Conservation (phyloP, 30 jellyfish, hydroid and myxozoan genomes). For the Chrysaora quinquecirrha region DNA sequence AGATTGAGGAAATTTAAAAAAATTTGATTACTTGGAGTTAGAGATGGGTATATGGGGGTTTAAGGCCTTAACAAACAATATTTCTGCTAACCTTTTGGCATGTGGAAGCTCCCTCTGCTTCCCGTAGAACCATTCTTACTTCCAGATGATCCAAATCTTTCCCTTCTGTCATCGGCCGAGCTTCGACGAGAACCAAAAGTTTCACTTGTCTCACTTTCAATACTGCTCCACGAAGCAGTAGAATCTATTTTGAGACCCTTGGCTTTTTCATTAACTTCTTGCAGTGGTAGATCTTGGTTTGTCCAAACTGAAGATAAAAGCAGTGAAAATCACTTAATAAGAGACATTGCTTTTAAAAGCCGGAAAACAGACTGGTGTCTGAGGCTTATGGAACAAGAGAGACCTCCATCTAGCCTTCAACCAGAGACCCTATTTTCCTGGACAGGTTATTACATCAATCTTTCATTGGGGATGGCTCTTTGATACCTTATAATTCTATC, state of each 20-base stretch:
- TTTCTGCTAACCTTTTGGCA: too few relatives aligned
- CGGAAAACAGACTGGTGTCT: neutral
- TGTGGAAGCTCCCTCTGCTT: neutral
- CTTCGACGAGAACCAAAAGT: neutral
- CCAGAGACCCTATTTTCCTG: neutral
- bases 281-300: neutral
- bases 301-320: too few relatives aligned
- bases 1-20: too few relatives aligned
- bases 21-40: too few relatives aligned
- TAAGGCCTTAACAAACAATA: too few relatives aligned
- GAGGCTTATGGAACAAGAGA: neutral
- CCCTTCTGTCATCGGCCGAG: neutral
- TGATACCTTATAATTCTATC: neutral
- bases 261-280: neutral
- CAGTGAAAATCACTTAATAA: too few relatives aligned
- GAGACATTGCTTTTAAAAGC: too few relatives aligned
- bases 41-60: too few relatives aligned
- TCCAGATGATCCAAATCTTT: slow-evolving; percentile 4
- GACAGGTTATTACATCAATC: neutral
- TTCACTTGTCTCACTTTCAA: neutral
- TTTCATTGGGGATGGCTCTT: neutral
- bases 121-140: neutral
- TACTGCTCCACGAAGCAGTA: neutral
- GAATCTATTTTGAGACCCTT: neutral
- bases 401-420: neutral